Percentiles rank a stretch among this genome's conserved stretches.
phyloP scores from a whole-genome alignment of 2,113 vertebrate species.

The Rostratula benghalensis region DNA sequence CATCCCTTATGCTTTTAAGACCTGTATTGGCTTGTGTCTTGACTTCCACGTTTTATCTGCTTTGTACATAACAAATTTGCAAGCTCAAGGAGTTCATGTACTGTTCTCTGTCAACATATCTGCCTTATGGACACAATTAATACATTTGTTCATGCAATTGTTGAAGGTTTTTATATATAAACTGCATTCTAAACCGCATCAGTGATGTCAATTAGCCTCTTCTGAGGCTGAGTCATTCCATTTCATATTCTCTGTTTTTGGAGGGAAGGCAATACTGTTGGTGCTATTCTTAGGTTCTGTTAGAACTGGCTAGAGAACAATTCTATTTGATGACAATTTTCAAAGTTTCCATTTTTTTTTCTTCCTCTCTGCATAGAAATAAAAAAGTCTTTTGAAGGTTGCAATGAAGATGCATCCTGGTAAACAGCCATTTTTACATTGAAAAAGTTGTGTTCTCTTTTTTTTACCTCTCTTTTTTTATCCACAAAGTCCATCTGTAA shows the following conservation, averaged over 20 bases:
- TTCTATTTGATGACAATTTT: neutral
- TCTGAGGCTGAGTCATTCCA: neutral
- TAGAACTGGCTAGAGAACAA: neutral
- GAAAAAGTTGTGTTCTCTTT: neutral
- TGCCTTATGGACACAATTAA: neutral
- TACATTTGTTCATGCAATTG: neutral
- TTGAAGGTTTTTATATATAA: neutral
- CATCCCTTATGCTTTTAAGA: neutral
- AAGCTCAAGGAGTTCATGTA: neutral
- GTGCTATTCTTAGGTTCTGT: neutral
- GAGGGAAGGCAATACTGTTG: neutral
- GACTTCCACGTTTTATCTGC: neutral
- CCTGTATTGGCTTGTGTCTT: neutral
- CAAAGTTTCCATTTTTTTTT: neutral
- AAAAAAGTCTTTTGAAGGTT: neutral
- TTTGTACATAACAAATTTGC: neutral
- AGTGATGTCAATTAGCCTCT: neutral
- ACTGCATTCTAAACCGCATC: neutral
- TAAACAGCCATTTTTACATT: neutral
- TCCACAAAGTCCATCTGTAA: neutral
- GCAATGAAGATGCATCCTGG: neutral
- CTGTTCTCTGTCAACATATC: neutral
- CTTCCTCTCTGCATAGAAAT: neutral
- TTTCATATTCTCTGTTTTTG: neutral
- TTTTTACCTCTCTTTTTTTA: neutral